phyloP scores from a whole-genome alignment of 2,797 vertebrate genomes.

The Cyprinodon diabolis region DNA sequence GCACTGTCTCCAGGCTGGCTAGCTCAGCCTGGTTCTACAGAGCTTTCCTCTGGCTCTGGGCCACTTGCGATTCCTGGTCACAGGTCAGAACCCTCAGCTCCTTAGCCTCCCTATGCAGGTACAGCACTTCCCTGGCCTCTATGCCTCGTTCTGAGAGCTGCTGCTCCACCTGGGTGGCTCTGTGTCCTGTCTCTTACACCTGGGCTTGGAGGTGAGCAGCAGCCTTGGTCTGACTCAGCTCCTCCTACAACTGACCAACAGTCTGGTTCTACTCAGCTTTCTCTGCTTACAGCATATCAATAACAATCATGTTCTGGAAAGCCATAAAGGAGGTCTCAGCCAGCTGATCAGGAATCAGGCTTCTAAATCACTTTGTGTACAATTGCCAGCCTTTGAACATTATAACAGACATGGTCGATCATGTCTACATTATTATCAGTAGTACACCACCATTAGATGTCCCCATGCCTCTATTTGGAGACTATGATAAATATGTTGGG shows the following conservation, averaged over 20 bases:
- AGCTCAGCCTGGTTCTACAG: slow-evolving; percentile 81
- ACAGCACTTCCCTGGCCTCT: slow-evolving; percentile 70
- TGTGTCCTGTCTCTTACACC: slow-evolving; percentile 72
- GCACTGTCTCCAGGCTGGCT: slow-evolving; percentile 78
- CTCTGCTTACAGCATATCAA: slow-evolving; percentile 57
- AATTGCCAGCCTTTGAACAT: too few relatives aligned
- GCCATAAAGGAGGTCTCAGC: too few relatives aligned
- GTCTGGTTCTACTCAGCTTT: slow-evolving; percentile 53
- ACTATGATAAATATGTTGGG: too few relatives aligned
- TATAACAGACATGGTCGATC: too few relatives aligned
- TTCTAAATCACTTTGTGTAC: too few relatives aligned
- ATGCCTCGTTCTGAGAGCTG: slow-evolving; percentile 78
- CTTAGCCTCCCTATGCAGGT: slow-evolving; percentile 79
- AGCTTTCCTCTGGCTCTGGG: slow-evolving; percentile 79
- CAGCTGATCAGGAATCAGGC: too few relatives aligned
- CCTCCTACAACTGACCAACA: slow-evolving; percentile 76
- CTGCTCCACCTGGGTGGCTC: slow-evolving; percentile 75
- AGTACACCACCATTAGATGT: too few relatives aligned
- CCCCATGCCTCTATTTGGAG: too few relatives aligned
- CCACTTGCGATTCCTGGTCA: slow-evolving; percentile 74
- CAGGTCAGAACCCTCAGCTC: slow-evolving; percentile 74
- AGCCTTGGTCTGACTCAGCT: slow-evolving; percentile 72
- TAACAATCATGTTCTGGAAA: too few relatives aligned
- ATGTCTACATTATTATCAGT: too few relatives aligned
- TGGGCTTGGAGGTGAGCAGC: slow-evolving; percentile 75